Conservation (phyloP, 1,140 invertebrate species). For the Drosophila nigromelanica region DNA sequence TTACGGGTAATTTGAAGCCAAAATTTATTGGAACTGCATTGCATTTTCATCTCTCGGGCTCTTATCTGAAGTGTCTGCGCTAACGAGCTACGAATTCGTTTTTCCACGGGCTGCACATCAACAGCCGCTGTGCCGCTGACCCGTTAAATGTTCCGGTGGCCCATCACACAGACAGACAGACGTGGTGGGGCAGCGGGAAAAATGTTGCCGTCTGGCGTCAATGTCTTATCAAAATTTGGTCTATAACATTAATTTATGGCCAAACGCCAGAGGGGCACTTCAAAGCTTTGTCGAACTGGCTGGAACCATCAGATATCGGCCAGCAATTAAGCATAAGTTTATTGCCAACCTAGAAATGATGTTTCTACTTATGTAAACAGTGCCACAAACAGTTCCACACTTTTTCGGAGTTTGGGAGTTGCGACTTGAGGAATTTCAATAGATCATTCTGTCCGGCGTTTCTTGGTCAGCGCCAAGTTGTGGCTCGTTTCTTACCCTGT, state of each 20-base stretch:
- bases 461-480: constrained; percentile 61
- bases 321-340: constrained; percentile 67
- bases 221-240: constrained; percentile 77
- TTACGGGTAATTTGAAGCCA: constrained; percentile 7
- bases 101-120: constrained; percentile 54
- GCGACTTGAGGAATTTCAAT: constrained; percentile 58
- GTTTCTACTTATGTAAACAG: constrained; percentile 65
- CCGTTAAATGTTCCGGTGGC: constrained; percentile 77
- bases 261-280: constrained; percentile 50
- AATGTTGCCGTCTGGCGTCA: constrained; percentile 58
- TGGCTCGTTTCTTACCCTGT: constrained; percentile 17
- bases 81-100: constrained; percentile 77
- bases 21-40: constrained; percentile 43
- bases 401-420: constrained; percentile 23
- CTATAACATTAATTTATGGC: constrained; percentile 80
- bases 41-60: constrained; percentile 51
- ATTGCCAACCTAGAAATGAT: constrained; percentile 47
- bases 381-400: constrained; percentile 18
- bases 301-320: constrained; percentile 57
- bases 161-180: constrained; percentile 5
- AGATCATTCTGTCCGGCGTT: constrained; percentile 72
- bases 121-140: constrained; percentile 52
- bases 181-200: too few relatives aligned
- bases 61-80: constrained; percentile 75
- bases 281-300: constrained; percentile 47